These are phyloP conservation scores for Protobothrops flavoviridis DNA, from an alignment of 2,113 vertebrate species.

Conservation along the genomic window DNA sequence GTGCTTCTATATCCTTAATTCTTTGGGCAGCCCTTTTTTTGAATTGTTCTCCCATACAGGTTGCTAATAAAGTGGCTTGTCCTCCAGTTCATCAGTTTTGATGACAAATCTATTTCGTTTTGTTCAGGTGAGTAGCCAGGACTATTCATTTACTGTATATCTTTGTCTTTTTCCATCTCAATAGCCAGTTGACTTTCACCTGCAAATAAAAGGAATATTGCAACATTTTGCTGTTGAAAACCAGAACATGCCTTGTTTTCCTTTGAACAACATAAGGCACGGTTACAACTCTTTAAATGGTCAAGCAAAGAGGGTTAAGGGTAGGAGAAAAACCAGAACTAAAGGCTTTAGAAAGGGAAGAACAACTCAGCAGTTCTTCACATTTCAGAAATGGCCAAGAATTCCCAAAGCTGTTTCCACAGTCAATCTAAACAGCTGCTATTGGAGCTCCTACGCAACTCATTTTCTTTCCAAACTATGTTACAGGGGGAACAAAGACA, in stretches of 20 bases:
- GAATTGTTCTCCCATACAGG: not conserved
- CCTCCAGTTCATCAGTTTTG: not conserved
- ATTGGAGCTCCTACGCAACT: conserved; percentile 21
- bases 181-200: not conserved
- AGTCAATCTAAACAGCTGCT: conserved; percentile 51
- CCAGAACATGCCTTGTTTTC: not conserved
- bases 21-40: no score
- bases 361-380: conserved; percentile 19
- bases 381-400: conserved; percentile 40
- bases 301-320: not conserved
- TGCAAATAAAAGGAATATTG: not conserved
- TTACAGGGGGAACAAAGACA: conserved; percentile 41
- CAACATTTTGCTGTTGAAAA: not conserved
- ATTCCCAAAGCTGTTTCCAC: conserved; percentile 34
- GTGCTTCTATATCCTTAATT: no score
- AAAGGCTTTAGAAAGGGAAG: fast-evolving
- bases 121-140: not conserved
- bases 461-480: conserved; percentile 59
- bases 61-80: not conserved
- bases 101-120: not conserved
- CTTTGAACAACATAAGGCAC: not conserved
- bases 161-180: not conserved
- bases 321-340: not conserved
- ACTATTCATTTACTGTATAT: not conserved
- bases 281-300: no score